Percentiles rank a stretch among this genome's conserved stretches.
These are phyloP conservation scores for Notoglanidium macrostoma DNA, from an alignment of 2,797 vertebrate species.

Conservation along the genomic window DNA sequence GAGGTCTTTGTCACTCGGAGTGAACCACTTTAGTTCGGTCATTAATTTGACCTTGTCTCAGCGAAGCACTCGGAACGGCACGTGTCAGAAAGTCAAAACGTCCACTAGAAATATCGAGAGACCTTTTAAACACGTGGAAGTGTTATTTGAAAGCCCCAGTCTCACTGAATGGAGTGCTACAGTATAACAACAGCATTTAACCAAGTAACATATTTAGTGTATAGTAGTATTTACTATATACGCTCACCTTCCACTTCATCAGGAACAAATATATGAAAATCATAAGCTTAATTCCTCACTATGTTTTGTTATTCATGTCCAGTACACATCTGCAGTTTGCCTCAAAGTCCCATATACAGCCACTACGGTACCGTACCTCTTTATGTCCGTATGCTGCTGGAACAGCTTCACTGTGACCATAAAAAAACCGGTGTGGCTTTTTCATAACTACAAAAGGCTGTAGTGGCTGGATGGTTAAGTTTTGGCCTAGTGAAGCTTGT, in stretches of 20 bases:
- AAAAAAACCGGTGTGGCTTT: not conserved
- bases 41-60: constrained; percentile 67
- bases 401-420: not conserved
- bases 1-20: constrained; percentile 61
- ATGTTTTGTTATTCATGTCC: too few species aligned
- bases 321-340: not conserved
- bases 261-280: too few species aligned
- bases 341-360: not conserved
- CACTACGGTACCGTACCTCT: not conserved
- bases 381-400: not conserved
- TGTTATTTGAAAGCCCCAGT: not conserved
- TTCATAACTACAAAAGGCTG: not conserved
- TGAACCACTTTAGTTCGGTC: constrained; percentile 64
- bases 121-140: not conserved
- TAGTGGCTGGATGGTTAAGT: not conserved
- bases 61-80: constrained; percentile 67
- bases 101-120: not conserved
- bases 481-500: not conserved
- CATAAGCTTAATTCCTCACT: not conserved
- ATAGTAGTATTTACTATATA: too few species aligned
- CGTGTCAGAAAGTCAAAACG: not conserved
- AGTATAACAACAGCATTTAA: too few species aligned
- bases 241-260: too few species aligned
- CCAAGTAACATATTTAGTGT: too few species aligned
- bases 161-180: not conserved